Evolutionary conservation across 2,113 vertebrate species (phyloP), one percentile per base, ranked within the genome.

Genomic region (Garra rufa): DNA sequence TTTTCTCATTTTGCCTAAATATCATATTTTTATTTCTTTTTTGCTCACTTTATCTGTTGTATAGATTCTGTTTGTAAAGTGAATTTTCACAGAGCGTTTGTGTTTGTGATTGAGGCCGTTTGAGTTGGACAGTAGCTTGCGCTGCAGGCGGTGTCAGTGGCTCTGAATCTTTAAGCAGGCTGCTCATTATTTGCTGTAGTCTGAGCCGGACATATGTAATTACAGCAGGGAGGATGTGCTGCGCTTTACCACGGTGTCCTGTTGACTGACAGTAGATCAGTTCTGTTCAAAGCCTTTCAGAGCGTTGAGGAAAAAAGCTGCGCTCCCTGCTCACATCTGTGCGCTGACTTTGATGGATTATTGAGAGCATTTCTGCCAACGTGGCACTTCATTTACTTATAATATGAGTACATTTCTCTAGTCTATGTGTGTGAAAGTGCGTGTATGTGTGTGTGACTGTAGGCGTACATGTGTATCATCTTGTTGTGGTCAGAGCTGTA

Each of bases 171-270:
- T 81, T 86, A 67, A 76, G 69, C 80, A 76, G 52, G 43, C 43
- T 82, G 28, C 17, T 79, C 83, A 73, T 88, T 88, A 80, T 83
- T 50, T 41, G 8, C 77, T 83, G 86, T 75, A 89, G 82, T 76
- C 48, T 81, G 83, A 89, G 87, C 82, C 69, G 85, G 77, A 84
- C 81, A 83, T 88, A 89, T 89, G 89, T 88, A 88, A 89, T 90
- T 89, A 90, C 90, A 90, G 84, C 87, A 77, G 88, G 82, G 59
- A 85, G 81, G 79, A 79, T 79, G 70, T 85, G 85, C 57, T 43
- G 14, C 17, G 65, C 57, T 81, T 50, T 77, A 52, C 44, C 15
- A 13, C 11, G 4, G 48, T 70, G 46, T 76, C 75, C 14, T 48
- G 48, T 74, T 86, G 63, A 86, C 87, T 28, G 82, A 82, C 46